Evolutionary conservation across 2,113 vertebrate genomes (phyloP), one percentile per base, ranked within the genome.

Genomic region (Caretta caretta): DNA sequence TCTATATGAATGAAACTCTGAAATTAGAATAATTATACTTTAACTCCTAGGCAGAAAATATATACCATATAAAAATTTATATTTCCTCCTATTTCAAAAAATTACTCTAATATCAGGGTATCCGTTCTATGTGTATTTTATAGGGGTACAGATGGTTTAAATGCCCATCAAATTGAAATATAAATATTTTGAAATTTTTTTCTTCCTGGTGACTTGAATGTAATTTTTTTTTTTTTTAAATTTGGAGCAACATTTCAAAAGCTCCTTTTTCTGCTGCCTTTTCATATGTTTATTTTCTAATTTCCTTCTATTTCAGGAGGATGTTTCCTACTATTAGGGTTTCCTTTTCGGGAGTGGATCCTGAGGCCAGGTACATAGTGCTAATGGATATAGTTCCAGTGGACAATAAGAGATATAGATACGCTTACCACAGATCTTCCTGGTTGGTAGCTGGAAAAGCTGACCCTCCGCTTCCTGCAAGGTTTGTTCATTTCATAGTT

Each of bases 301-400:
- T 96, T 94, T 96, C 38, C 42, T 35, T 91, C 80, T 89, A 13
- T 97, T 88, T 94, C 97, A 99, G 99, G 98, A 99, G 99, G 98
- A 99, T 99, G 99, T 99, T 99, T 93, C 99, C 99, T 65, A 99
- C 99, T 0, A 99, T 99, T 97, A 99, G 99, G 4, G 99, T 99
- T 95, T 99, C 99, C 4, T 99, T 99, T 97, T 99, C 99, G 0
- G 99, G 99, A 1, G 99, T 99, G 96, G 99, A 99, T 93, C 98
- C 99, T n/a, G 99, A 99, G 96, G 99, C 99, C 76, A 99, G 99
- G 92, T 99, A 99, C 96, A 99, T 99, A 53, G 99, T 99, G 49
- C 96, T 99, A 96, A 99, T 99, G 99, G 99, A 99, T 98, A 99
- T 99, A 38, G 99, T 99, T 87, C 99, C 99, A 0, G 99, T 99